Evolutionary conservation across 2,888 invertebrate species (phyloP), one percentile per base, ranked within the genome.

Genomic region (Cheilosia vulpina): DNA sequence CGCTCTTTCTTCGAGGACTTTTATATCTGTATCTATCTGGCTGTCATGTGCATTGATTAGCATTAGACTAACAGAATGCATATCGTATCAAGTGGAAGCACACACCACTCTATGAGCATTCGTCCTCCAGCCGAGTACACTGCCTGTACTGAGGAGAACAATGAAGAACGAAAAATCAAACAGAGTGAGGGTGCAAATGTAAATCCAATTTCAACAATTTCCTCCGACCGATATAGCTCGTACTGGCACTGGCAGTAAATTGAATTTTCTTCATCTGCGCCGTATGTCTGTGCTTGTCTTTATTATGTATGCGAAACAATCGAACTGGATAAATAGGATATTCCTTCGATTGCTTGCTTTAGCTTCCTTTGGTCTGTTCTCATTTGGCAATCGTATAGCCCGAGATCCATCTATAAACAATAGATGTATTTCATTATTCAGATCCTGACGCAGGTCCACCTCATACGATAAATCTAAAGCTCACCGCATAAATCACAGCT

Each of bases 241-340:
- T 24, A 38, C 17, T 60, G 7, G 17, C 19, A 55, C 17, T 60
- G 53, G n/a, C 57, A 76, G 65, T 80, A 75, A 84, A 84, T 80
- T 84, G 75, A 84, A 80, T 84, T 84, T 80, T 76, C 80, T 62
- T 84, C 65, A 75, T 79, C 71, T 75, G 19, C 58, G 45, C 60
- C 24, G 38, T 53, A 43, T 24, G 24, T 34, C 11, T 47, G 15
- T 19, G 4, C 31, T 21, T 21, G 17, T 65, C 55, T 21, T 53
- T 58, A 68, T 52, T 52, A 17, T 75, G 19, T 66, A 47, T 75
- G 50, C 52, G 34, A 75, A 75, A 76, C 80, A 84, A 84, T 80
- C 75, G 68, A 71, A 71, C 5, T 17, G 65, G 79, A 58, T 79
- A 84, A 83, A 78, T 45, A 63, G 78, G 62, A 68, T 38, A 38